A percentile compares a stretch with the other conserved stretches of the same genome.
Conservation (phyloP, 1,140 invertebrate species). For the Dendroctonus ponderosae region DNA sequence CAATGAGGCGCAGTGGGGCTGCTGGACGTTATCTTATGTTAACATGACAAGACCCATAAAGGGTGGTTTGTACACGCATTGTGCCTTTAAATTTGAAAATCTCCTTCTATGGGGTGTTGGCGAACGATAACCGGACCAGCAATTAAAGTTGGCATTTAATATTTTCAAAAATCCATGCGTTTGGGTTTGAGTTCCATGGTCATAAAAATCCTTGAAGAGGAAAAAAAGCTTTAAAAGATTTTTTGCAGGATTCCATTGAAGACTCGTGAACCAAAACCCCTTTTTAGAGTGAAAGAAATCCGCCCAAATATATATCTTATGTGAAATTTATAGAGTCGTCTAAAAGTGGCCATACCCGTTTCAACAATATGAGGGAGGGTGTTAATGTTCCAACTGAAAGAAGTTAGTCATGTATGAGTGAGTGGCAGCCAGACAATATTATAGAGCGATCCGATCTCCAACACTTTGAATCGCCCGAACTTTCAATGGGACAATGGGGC, state of each 20-base stretch:
- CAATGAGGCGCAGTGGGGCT: conserved; percentile 12
- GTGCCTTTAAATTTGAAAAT: conserved; percentile 22
- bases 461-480: conserved; percentile 6
- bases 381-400: conserved; percentile 16
- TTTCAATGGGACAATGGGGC: conserved; percentile 7
- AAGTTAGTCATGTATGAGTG: conserved; percentile 26
- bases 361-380: conserved; percentile 21
- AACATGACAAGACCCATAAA: conserved; percentile 10
- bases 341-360: conserved; percentile 25
- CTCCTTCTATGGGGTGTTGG: background rate
- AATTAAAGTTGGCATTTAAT: background rate
- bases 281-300: background rate
- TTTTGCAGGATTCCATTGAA: background rate
- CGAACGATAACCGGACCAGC: background rate
- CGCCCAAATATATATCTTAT: conserved; percentile 27
- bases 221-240: conserved; percentile 1
- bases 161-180: background rate
- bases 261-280: background rate
- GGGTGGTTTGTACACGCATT: conserved; percentile 12
- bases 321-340: conserved; percentile 29
- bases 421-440: conserved; percentile 18
- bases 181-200: background rate
- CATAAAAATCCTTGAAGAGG: background rate
- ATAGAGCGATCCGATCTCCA: conserved; percentile 13
- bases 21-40: conserved; percentile 16